phyloP scores from a whole-genome alignment of 2,888 invertebrate species.

The Orthonychiurus folsomi region DNA sequence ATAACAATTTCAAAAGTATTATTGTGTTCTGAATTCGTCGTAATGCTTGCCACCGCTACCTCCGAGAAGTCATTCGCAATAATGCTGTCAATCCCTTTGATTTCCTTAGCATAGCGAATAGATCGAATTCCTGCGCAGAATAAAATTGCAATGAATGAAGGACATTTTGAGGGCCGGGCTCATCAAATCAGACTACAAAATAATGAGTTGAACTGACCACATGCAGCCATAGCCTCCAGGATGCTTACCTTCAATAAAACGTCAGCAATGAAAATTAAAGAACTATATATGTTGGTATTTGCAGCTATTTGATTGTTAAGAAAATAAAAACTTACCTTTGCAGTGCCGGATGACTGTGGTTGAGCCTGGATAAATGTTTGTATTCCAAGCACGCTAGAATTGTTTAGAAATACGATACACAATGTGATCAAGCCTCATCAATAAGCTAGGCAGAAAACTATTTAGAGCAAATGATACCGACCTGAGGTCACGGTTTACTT shows the following conservation, averaged over 20 bases:
- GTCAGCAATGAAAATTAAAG: too few species aligned
- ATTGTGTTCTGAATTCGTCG: conserved; percentile 67
- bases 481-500: conserved; percentile 92
- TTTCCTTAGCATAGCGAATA: conserved; percentile 91
- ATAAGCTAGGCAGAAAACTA: too few species aligned
- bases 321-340: too few species aligned
- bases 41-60: conserved; percentile 77
- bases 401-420: neutral
- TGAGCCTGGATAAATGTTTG: conserved; percentile 25
- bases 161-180: too few species aligned
- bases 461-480: too few species aligned
- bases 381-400: conserved; percentile 29
- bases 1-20: conserved; percentile 62
- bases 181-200: too few species aligned
- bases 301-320: too few species aligned
- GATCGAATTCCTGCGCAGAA: conserved; percentile 92
- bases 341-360: too few species aligned
- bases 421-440: too few species aligned
- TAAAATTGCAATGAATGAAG: conserved; percentile 79
- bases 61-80: conserved; percentile 84
- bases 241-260: conserved; percentile 13
- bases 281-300: too few species aligned
- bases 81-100: conserved; percentile 67
- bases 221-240: conserved; percentile 62
- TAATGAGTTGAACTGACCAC: too few species aligned